Evolutionary conservation across 2,888 invertebrate genomes (phyloP).

Genomic region (Drosophila ustulata): DNA sequence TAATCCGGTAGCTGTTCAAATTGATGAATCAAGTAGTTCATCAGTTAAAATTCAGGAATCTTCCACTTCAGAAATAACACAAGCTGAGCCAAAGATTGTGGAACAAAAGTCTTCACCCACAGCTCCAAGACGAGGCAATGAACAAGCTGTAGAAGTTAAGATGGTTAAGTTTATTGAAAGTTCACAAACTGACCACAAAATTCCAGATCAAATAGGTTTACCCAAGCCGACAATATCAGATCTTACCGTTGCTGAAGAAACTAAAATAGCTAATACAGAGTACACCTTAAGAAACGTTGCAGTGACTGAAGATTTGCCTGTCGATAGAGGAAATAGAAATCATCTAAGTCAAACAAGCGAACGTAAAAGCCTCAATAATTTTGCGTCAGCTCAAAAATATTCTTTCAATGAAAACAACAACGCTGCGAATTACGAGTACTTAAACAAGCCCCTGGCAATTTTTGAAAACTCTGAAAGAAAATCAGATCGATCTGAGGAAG

Average conservation of each 20-base stretch:
- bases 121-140: neutral
- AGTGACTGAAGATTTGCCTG: neutral
- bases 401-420: slow-evolving; percentile 11
- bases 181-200: neutral
- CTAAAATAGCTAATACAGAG: slow-evolving; percentile 7
- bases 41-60: neutral
- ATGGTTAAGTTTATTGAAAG: neutral
- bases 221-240: neutral
- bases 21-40: neutral
- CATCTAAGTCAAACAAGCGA: neutral
- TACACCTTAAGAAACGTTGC: neutral
- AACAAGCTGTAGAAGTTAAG: neutral
- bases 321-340: slow-evolving; percentile 2
- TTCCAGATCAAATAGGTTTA: neutral
- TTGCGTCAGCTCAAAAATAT: neutral
- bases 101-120: neutral
- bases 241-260: neutral
- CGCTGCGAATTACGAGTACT: slow-evolving; percentile 2
- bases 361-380: slow-evolving; percentile 9
- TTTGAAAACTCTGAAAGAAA: slow-evolving; percentile 29
- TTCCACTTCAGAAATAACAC: neutral
- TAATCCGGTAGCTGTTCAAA: neutral
- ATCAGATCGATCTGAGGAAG: neutral
- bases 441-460: slow-evolving; percentile 33
- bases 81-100: neutral